Conservation (phyloP, 2,888 invertebrate species). For the Podotricha telesiphe region DNA sequence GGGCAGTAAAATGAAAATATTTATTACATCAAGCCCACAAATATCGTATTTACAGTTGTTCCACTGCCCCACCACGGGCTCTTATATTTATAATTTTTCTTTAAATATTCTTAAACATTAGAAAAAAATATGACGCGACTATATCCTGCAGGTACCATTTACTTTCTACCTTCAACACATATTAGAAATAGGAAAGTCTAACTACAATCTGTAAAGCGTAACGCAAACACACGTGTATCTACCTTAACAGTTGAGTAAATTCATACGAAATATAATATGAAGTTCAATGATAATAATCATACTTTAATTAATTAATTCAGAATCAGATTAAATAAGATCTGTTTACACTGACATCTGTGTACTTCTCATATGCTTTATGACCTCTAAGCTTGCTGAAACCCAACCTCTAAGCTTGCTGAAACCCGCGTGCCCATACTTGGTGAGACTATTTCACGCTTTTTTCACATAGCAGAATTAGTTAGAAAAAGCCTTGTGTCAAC, state of each 20-base stretch:
- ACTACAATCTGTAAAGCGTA: conserved; percentile 2
- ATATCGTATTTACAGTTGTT: too few species aligned
- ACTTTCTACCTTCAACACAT: neutral
- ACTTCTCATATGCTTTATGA: too few species aligned
- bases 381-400: too few species aligned
- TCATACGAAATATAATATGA: neutral
- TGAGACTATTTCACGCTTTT: too few species aligned
- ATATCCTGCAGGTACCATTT: neutral
- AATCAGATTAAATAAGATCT: neutral
- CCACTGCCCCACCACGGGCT: too few species aligned
- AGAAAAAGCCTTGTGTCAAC: too few species aligned
- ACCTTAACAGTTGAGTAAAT: neutral
- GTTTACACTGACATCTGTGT: neutral
- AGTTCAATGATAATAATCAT: neutral
- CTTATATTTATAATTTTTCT: too few species aligned
- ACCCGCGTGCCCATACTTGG: too few species aligned
- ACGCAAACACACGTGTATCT: neutral
- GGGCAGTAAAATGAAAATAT: too few species aligned
- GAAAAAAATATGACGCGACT: neutral
- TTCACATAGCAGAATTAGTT: too few species aligned
- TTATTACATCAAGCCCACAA: too few species aligned
- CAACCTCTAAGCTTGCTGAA: too few species aligned
- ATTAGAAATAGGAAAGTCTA: conserved; percentile 2
- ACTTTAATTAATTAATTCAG: neutral
- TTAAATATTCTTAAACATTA: neutral